Conservation (phyloP, 2,888 invertebrate species). For the Eupsilia transversa region DNA sequence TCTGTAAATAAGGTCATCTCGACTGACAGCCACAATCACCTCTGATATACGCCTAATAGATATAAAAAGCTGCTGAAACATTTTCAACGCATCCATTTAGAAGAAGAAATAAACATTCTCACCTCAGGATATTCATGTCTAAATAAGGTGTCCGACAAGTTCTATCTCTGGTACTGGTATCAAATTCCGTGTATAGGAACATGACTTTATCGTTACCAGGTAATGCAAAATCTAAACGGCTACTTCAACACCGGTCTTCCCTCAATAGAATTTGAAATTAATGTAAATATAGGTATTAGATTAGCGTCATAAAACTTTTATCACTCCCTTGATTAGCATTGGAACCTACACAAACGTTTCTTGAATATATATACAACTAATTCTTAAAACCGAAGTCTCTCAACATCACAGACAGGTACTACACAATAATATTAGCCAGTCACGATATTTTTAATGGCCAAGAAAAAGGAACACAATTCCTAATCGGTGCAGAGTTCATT, state of each 20-base stretch:
- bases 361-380: slow-evolving; percentile 18
- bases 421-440: slow-evolving; percentile 56
- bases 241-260: slow-evolving; percentile 27
- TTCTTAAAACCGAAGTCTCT: slow-evolving; percentile 21
- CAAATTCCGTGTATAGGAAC: slow-evolving; percentile 31
- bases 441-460: slow-evolving; percentile 67
- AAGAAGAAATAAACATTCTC: slow-evolving; percentile 16
- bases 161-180: slow-evolving; percentile 31
- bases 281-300: slow-evolving; percentile 17
- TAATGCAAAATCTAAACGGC: slow-evolving; percentile 40
- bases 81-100: slow-evolving; percentile 21
- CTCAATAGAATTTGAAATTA: slow-evolving; percentile 25
- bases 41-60: slow-evolving; percentile 61
- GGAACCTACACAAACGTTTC: slow-evolving; percentile 15
- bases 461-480: slow-evolving; percentile 56
- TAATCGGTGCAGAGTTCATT: slow-evolving; percentile 71
- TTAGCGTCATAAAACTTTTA: slow-evolving; percentile 25
- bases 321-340: slow-evolving; percentile 18
- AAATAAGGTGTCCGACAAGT: slow-evolving; percentile 25
- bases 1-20: slow-evolving; percentile 82
- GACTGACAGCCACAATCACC: slow-evolving; percentile 69
- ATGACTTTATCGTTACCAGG: slow-evolving; percentile 35
- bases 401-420: slow-evolving; percentile 27
- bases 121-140: slow-evolving; percentile 13
- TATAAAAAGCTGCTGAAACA: slow-evolving; percentile 43